These are phyloP conservation scores for Adela reaumurella DNA, from an alignment of 2,888 invertebrate species.

Conservation along the genomic window DNA sequence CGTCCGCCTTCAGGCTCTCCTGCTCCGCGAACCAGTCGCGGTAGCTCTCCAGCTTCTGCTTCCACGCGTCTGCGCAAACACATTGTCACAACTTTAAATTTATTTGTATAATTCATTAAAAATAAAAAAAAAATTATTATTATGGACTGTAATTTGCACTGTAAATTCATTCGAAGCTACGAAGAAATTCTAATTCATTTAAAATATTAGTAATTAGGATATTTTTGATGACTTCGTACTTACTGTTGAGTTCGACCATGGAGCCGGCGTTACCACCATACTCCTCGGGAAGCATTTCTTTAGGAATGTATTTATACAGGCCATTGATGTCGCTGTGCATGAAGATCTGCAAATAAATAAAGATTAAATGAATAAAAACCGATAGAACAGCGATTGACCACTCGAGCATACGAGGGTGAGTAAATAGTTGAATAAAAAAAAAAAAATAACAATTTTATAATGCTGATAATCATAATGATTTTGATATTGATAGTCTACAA, in stretches of 20 bases:
- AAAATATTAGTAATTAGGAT: too few species aligned
- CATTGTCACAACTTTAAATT: too few species aligned
- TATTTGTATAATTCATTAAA: neutral
- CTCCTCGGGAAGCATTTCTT: conserved; percentile 75
- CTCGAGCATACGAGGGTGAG: too few species aligned
- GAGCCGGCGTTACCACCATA: conserved; percentile 80
- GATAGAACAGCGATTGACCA: too few species aligned
- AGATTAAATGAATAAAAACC: too few species aligned
- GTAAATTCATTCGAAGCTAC: too few species aligned
- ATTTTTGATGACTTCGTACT: too few species aligned
- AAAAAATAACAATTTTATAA: too few species aligned
- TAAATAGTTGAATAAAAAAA: too few species aligned
- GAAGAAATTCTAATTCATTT: too few species aligned
- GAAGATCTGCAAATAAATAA: conserved; percentile 61
- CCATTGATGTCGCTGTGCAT: conserved; percentile 73
- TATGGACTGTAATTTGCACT: neutral
- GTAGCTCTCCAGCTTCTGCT: conserved; percentile 72
- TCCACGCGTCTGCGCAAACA: conserved; percentile 67
- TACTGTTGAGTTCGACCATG: conserved; percentile 68
- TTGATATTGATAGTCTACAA: too few species aligned
- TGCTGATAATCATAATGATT: too few species aligned
- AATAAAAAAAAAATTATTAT: neutral
- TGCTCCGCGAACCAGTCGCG: conserved; percentile 79
- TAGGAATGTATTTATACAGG: conserved; percentile 74
- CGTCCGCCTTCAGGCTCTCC: conserved; percentile 74